Base-by-base conservation (phyloP, 2,797 vertebrate species). In the Lagorchestes hirsutus region DNA sequence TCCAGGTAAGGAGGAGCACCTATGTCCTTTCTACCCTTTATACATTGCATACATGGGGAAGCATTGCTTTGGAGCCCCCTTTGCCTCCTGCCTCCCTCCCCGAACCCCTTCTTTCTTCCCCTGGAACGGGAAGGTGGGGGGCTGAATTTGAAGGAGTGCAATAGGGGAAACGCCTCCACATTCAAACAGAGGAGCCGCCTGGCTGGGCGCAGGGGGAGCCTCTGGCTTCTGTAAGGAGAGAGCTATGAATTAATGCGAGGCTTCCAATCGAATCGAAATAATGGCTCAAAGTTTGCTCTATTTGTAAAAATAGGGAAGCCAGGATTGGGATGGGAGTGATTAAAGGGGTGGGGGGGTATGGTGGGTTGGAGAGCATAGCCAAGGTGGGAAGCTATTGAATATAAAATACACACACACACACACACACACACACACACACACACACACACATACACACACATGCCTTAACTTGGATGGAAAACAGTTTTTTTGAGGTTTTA, bases 1-100 rank as follows among this genome's bases (percentile, higher is more conserved):
- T 18, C 82, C 98, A 98, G 99, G 99, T 99, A 99, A 99, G 99
- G 93, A 96, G 97, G 96, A 40, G 96, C 96, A 24, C 92, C 97
- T 94, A 18, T 92, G 96, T 94, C 40, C 10, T 59, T 3, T 90
- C 74, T 92, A 91, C 93, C 74, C 31, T 50, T 3, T 82, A 91
- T 82, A 0, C 95, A n/a, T 87, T 13, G 34, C 56, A 46, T 55
- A 31, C 56, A 74, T 16, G 4, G 34, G 93, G 50, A 11, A 59
- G 28, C 12, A 87, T 50, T 87, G 74, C 74, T 87, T 50, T 54
- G 50, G n/a, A 22, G 1, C 58, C 28, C 67, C 67, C 50, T 55
- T 93, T 93, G 54, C 94, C 58, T 55, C 55, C 1, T 54, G 27
- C 24, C 34, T 58, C 54, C 91, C 29, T 29, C 40, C 94, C 92